Evolutionary conservation across 2,888 invertebrate genomes (phyloP), one percentile per base, ranked within the genome.

Genomic region (Agonum fuliginosum): DNA sequence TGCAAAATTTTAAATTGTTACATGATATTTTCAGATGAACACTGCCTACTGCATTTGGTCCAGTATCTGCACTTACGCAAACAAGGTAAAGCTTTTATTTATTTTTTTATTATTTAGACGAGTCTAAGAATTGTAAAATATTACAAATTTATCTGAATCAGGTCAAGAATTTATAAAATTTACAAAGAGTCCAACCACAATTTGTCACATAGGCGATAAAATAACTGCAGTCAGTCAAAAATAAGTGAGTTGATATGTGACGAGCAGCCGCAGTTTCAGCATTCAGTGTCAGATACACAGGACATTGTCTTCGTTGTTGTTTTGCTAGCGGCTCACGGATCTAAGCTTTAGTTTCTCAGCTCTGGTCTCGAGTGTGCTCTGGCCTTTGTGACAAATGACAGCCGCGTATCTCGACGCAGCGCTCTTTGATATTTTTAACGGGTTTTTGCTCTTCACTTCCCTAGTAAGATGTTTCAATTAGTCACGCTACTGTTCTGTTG

Each of bases 391-490:
- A 84, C 84, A 84, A 84, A 84, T 83, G 81, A 80, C 82, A 81
- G 77, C 80, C 80, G 78, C 80, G 79, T 80, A 81, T 80, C 81
- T 81, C 81, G 81, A 34, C 80, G 79, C 78, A 80, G 80, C 80
- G 76, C 79, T 81, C 83, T 84, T 84, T 84, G 83, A 84, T 83
- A 82, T 80, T 79, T 43, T 80, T 81, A 79, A 62, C 77, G 79
- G 79, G 81, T 80, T 81, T 80, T 78, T 78, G 67, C 81, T 78
- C 78, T 75, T 77, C 79, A 80, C 48, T 80, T 79, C 78, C 80
- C 74, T 77, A 76, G 78, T 79, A 81, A 82, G 82, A 83, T 82
- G 82, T 83, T 82, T 82, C 82, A 84, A 84, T 84, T 84, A 84
- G 84, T 84, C 83, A 84, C 83, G 83, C 83, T 82, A 80, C 80